Percentiles rank a stretch among this genome's conserved stretches.
Evolutionary conservation across 2,888 invertebrate genomes (phyloP).

Genomic region (Lasioglossum villosulum): DNA sequence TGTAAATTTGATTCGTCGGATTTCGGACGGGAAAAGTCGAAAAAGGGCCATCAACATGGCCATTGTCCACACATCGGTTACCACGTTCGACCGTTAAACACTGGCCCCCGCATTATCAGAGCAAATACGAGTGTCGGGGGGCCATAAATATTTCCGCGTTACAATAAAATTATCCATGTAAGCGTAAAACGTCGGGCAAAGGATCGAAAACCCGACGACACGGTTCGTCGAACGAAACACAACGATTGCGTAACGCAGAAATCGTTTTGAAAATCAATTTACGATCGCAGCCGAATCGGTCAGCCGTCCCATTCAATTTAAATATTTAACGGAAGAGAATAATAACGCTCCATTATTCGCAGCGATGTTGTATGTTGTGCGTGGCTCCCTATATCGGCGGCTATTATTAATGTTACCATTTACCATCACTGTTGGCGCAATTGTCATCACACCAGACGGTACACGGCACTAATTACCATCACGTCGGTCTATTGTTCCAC

Average conservation of each 20-base stretch:
- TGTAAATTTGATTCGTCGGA: neutral
- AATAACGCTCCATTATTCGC: conserved; percentile 61
- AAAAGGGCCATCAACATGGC: neutral
- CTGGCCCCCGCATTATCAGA: neutral
- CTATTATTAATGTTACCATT: conserved; percentile 73
- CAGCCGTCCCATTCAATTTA: conserved; percentile 53
- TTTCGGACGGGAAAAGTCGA: neutral
- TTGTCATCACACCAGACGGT: conserved; percentile 73
- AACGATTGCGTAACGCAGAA: conserved; percentile 42
- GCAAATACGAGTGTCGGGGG: conserved; percentile 5
- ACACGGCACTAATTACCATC: conserved; percentile 74
- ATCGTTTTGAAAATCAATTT: conserved; percentile 56
- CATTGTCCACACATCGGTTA: neutral
- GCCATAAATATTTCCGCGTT: conserved; percentile 21
- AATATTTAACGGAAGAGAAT: conserved; percentile 63
- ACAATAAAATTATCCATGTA: conserved; percentile 16
- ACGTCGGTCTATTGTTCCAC: conserved; percentile 75
- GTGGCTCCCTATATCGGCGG: conserved; percentile 52
- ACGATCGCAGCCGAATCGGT: conserved; percentile 42
- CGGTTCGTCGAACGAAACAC: conserved; percentile 43
- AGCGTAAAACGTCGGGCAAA: conserved; percentile 14
- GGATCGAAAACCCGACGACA: conserved; percentile 25
- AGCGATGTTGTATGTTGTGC: conserved; percentile 27
- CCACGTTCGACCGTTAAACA: neutral
- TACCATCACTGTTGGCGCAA: conserved; percentile 69